Evolutionary conservation across 2,113 vertebrate species (phyloP), one percentile per base, ranked within the genome.

Genomic region (Aegotheles bennettii): DNA sequence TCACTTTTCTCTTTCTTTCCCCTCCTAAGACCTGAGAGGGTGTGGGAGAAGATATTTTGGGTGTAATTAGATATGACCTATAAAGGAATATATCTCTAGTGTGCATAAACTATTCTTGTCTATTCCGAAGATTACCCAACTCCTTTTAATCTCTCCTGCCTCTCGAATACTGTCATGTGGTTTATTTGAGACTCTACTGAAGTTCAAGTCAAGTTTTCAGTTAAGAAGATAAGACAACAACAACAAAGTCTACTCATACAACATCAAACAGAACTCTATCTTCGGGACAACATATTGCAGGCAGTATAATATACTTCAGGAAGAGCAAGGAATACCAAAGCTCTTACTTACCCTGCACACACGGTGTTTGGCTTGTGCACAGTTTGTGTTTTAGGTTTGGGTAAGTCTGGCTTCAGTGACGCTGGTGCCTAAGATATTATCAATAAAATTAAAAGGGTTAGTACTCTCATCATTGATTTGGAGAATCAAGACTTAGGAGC

Each of bases 121-220:
- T 78, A 16, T 77, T 61, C 75, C 79, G 68, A 11, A 78, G 79
- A 56, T 84, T 86, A 26, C 54, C 53, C 50, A 86, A 43, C 54
- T 88, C 53, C 42, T 96, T 95, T 96, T 84, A 82, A 93, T 96
- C 64, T 95, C 33, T 77, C 47, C 60, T 67, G 47, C 40, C 48
- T 88, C 82, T 84, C 90, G 63, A 90, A 86, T 63, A 38, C 71
- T 75, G 64, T 86, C 90, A 67, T 83, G 75, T 88, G 83, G 50
- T 36, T 86, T 94, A 56, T 90, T 70, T 90, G 60, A 35, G 43
- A 77, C 71, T 88, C 68, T 53, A 21, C 63, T 59, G 68, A 92
- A 88, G 64, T 59, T 95, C 38, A 92, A 79, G 81, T 87, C 65
- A 87, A 61, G 67, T 85, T 93, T 94, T 91, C 71, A 57, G 76